Conservation (phyloP, 2,797 vertebrate species). For the Ctenopoma multispine region DNA sequence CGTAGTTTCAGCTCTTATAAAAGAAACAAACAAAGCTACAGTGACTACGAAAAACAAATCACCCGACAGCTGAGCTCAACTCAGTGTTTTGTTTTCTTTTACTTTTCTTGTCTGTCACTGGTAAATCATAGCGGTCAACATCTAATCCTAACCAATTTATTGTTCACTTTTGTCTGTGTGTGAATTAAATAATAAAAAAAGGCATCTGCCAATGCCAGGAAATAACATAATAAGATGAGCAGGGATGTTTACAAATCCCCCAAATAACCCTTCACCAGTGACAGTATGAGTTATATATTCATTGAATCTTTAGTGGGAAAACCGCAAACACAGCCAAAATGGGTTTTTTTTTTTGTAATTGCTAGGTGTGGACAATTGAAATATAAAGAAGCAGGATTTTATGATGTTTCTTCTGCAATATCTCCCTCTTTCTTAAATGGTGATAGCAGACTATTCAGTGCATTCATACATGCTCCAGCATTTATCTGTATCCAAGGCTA, state of each 20-base stretch:
- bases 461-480: conserved; percentile 49
- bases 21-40: conserved; percentile 59
- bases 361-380: conserved; percentile 60
- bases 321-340: conserved; percentile 63
- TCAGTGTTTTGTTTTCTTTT: conserved; percentile 19
- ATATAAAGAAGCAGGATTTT: conserved; percentile 54
- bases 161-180: conserved; percentile 34
- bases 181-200: conserved; percentile 65
- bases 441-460: conserved; percentile 67
- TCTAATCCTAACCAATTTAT: conserved; percentile 60
- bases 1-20: conserved; percentile 61
- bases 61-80: conserved; percentile 25
- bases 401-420: conserved; percentile 52
- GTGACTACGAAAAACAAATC: conserved; percentile 47
- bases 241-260: conserved; percentile 76
- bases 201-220: conserved; percentile 57
- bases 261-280: conserved; percentile 74
- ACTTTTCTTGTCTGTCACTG: conserved; percentile 29
- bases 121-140: conserved; percentile 57
- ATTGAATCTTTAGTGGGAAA: conserved; percentile 74
- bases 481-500: conserved; percentile 69
- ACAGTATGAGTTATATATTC: conserved; percentile 71
- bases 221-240: conserved; percentile 73
- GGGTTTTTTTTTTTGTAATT: conserved; percentile 66
- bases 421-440: conserved; percentile 56